phyloP scores from a whole-genome alignment of 2,888 invertebrate genomes.

The Azorinus chamasolen region DNA sequence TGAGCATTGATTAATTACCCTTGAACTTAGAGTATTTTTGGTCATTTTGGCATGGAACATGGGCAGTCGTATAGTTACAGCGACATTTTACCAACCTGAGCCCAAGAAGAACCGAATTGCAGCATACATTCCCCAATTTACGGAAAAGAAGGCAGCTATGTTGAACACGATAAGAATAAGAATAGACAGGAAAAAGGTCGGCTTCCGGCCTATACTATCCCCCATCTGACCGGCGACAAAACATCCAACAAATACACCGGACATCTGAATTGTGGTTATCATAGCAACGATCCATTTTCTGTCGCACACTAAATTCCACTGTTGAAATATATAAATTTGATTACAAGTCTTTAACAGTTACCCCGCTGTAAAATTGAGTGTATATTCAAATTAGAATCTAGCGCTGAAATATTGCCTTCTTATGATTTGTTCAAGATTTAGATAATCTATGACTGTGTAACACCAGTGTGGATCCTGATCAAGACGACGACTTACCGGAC shows the following conservation, averaged over 20 bases:
- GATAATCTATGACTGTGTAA: no score
- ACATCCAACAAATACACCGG: slow-evolving; percentile 68
- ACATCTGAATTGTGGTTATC: slow-evolving; percentile 73
- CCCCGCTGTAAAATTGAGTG: no score
- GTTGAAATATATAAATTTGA: slow-evolving; percentile 29
- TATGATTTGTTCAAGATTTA: no score
- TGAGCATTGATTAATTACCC: no score
- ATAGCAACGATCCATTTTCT: slow-evolving; percentile 60
- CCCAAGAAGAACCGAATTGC: slow-evolving; percentile 67
- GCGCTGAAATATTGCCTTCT: no score
- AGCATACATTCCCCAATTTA: slow-evolving; percentile 74
- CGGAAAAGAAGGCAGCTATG: slow-evolving; percentile 65
- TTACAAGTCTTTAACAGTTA: no score
- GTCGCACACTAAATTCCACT: slow-evolving; percentile 72
- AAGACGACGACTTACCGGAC: no score
- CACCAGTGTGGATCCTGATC: no score
- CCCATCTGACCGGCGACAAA: slow-evolving; percentile 67
- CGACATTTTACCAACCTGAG: slow-evolving; percentile 26
- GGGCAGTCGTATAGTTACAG: no score
- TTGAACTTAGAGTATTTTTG: no score
- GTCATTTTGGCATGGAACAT: no score
- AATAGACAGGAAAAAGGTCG: slow-evolving; percentile 58
- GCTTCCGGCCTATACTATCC: slow-evolving; percentile 70
- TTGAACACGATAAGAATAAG: slow-evolving; percentile 57
- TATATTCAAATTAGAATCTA: no score